Evolutionary conservation across 2,888 invertebrate species (phyloP).

Genomic region (Melieria picta): DNA sequence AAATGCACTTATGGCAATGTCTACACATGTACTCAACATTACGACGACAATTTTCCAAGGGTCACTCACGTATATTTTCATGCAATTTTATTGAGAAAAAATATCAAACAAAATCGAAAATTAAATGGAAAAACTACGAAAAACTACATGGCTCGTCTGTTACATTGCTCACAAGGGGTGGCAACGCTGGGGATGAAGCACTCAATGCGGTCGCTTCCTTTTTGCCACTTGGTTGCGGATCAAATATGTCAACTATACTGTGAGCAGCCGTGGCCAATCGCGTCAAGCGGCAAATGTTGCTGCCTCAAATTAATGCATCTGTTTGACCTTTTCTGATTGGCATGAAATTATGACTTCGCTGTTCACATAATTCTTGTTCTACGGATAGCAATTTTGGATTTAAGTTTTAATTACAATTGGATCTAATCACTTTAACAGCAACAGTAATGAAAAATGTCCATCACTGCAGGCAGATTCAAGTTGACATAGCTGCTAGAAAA

Average conservation of each 20-base stretch:
- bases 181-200: too few species aligned
- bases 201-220: too few species aligned
- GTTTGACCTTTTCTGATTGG: slow-evolving; percentile 15
- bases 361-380: too few species aligned
- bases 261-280: slow-evolving; percentile 24
- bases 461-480: not conserved
- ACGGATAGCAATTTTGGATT: slow-evolving; percentile 18
- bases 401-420: too few species aligned
- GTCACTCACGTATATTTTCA: slow-evolving; percentile 26
- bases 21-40: not conserved
- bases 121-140: slow-evolving; percentile 22
- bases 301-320: slow-evolving; percentile 19
- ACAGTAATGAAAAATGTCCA: not conserved
- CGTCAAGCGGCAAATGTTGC: slow-evolving; percentile 5
- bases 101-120: slow-evolving; percentile 20
- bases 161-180: too few species aligned
- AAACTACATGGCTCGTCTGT: slow-evolving; percentile 11
- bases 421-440: not conserved
- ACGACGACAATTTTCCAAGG: slow-evolving; percentile 25
- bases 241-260: not conserved
- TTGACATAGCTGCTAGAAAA: not conserved
- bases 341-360: slow-evolving; percentile 24
- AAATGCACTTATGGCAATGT: not conserved
- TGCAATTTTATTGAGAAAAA: slow-evolving; percentile 19
- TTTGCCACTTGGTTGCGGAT: too few species aligned